Evolutionary conservation across 2,113 vertebrate species (phyloP).

Genomic region (Eubucco bourcierii): DNA sequence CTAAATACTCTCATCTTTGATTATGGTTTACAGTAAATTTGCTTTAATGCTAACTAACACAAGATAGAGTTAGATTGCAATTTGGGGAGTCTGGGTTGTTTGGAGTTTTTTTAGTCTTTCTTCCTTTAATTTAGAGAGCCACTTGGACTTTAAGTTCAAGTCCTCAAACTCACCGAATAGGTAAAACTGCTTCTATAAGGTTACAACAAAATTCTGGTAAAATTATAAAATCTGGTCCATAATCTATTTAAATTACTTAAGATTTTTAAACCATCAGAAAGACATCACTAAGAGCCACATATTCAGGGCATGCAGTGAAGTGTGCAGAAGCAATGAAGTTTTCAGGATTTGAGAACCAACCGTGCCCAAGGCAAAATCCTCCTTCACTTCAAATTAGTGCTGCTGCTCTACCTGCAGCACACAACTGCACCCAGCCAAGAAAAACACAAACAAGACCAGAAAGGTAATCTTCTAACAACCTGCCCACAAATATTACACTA

Average conservation of each 20-base stretch:
- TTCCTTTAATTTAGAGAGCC: not conserved
- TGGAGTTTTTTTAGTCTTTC: not conserved
- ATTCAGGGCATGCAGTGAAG: not conserved
- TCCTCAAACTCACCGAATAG: not conserved
- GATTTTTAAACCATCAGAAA: not conserved
- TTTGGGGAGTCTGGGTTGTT: not conserved
- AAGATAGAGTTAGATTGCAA: not conserved
- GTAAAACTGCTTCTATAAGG: not conserved
- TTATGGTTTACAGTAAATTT: not conserved
- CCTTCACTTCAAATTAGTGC: not conserved
- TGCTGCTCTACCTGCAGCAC: not conserved
- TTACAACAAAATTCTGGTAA: not conserved
- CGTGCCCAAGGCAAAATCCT: not conserved
- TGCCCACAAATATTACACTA: not conserved
- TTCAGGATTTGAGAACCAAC: not conserved
- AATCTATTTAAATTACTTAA: not conserved
- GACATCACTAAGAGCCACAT: accelerated
- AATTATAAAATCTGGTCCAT: not conserved
- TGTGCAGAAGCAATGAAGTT: not conserved
- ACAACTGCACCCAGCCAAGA: not conserved
- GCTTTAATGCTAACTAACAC: not conserved
- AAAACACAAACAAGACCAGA: not conserved
- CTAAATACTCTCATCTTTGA: not conserved
- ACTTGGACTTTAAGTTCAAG: not conserved
- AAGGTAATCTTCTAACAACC: not conserved